phyloP scores from a whole-genome alignment of 2,797 vertebrate genomes.

The Crocodylus rhombifer region DNA sequence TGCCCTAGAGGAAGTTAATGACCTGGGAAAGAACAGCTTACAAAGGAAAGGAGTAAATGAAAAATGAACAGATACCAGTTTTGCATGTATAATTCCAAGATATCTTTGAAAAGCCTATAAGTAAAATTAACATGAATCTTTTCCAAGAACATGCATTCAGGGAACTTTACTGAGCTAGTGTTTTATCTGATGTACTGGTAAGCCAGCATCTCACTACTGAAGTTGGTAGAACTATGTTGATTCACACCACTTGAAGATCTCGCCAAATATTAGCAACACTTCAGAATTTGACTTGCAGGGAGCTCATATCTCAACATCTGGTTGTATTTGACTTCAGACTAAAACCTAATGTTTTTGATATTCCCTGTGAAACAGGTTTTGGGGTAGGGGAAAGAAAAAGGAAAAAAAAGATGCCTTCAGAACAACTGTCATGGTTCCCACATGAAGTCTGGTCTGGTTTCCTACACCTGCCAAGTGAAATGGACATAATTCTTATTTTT shows the following conservation, averaged over 20 bases:
- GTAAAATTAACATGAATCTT: background rate
- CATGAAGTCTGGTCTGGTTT: background rate
- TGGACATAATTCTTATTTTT: background rate
- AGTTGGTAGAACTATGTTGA: no score
- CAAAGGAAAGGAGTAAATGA: background rate
- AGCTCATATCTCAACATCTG: background rate
- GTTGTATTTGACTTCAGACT: fast-evolving
- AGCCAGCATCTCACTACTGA: background rate
- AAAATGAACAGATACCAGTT: background rate
- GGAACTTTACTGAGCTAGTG: background rate
- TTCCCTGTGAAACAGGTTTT: no score
- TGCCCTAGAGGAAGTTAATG: background rate
- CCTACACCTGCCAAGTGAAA: background rate
- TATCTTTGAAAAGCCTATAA: background rate
- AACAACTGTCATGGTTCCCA: background rate
- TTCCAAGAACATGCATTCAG: background rate
- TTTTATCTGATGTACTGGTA: background rate
- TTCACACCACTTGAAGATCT: background rate
- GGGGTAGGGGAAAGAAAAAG: fast-evolving
- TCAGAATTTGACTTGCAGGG: no score
- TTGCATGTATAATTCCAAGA: background rate
- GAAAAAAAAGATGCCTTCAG: background rate
- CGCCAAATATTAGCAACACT: no score
- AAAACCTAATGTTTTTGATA: background rate
- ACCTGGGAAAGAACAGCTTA: background rate